A percentile compares a stretch with the other conserved stretches of the same genome.
Evolutionary conservation across 2,888 invertebrate species (phyloP).

Genomic region (Pocota personata): DNA sequence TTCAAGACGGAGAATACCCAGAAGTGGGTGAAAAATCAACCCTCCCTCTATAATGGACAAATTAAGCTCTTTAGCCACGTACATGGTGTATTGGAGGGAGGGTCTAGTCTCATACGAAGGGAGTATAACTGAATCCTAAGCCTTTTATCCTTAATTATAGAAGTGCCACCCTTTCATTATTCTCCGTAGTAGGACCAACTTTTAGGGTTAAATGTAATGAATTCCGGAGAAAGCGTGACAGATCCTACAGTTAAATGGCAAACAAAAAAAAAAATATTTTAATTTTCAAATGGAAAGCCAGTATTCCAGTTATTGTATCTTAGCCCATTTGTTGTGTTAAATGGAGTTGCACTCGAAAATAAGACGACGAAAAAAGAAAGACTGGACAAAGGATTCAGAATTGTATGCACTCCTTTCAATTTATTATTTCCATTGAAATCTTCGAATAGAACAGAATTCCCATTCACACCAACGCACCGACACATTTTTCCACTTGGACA

Average conservation of each 20-base stretch:
- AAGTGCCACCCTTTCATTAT: not conserved
- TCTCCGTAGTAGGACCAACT: not conserved
- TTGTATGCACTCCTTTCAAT: slow-evolving; percentile 1
- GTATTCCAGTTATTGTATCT: not conserved
- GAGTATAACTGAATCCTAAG: not conserved
- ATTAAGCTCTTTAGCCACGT: not conserved
- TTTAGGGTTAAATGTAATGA: slow-evolving; percentile 4
- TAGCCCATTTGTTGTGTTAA: not conserved
- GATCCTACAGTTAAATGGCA: no score
- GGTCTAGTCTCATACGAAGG: not conserved
- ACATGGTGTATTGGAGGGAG: not conserved
- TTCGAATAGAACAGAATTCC: not conserved
- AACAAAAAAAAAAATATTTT: not conserved
- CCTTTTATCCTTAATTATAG: slow-evolving; percentile 29
- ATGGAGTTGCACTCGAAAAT: not conserved
- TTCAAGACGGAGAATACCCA: not conserved
- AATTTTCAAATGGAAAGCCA: slow-evolving; percentile 14
- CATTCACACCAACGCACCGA: not conserved
- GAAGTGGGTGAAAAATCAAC: not conserved
- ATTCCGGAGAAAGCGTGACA: no score
- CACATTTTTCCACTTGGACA: not conserved
- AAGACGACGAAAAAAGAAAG: not conserved
- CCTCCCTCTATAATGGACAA: not conserved
- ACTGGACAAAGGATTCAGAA: not conserved
- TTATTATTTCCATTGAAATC: not conserved